phyloP scores from a whole-genome alignment of 2,113 vertebrate genomes.

The Otolemur garnettii region DNA sequence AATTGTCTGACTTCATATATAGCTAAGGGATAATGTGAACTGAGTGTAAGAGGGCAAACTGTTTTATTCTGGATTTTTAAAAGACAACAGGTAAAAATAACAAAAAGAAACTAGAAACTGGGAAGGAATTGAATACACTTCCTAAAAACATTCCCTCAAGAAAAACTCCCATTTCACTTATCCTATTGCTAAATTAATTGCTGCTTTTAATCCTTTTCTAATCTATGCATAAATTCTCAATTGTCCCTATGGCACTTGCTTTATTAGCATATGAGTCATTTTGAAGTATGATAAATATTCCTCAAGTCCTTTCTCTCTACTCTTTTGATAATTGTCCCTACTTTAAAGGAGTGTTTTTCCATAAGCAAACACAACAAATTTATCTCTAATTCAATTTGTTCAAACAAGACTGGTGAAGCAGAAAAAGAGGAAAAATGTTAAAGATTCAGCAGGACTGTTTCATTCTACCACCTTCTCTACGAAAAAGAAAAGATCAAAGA shows the following conservation, averaged over 20 bases:
- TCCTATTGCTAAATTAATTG: conserved; percentile 68
- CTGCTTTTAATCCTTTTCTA: conserved; percentile 64
- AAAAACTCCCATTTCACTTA: conserved; percentile 65
- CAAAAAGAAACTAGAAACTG: conserved; percentile 21
- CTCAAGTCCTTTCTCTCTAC: neutral
- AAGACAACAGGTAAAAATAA: conserved; percentile 39
- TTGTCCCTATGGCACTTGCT: conserved; percentile 29
- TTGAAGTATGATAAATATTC: conserved; percentile 63
- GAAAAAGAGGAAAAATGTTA: conserved; percentile 30
- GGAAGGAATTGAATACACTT: conserved; percentile 19
- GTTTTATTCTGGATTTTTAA: conserved; percentile 43
- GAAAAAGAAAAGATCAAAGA: neutral
- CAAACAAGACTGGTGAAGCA: conserved; percentile 39
- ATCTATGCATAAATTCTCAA: conserved; percentile 62
- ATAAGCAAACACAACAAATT: conserved; percentile 65
- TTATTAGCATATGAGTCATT: conserved; percentile 74
- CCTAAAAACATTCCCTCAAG: conserved; percentile 64
- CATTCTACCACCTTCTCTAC: neutral
- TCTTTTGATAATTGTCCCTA: conserved; percentile 48
- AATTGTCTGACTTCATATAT: neutral
- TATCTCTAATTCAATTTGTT: conserved; percentile 63
- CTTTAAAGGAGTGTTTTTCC: conserved; percentile 60
- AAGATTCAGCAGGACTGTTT: conserved; percentile 11
- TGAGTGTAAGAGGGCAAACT: neutral
- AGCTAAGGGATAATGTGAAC: neutral